Conservation (phyloP, 2,113 vertebrate species). For the Planiliza haematocheilus region DNA sequence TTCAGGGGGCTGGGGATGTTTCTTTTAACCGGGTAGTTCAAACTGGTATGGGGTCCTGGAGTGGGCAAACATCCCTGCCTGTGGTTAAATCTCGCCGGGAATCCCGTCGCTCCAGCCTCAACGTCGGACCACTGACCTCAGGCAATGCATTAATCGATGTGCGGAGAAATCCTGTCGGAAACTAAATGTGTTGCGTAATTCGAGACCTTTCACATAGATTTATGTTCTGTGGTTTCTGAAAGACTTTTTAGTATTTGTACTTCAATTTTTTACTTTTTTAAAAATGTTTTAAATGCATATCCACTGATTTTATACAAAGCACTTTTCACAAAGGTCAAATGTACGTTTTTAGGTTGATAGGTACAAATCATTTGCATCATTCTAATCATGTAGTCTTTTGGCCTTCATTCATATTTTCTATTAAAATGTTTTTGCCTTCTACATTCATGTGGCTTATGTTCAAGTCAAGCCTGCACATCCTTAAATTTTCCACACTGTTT, state of each 20-base stretch:
- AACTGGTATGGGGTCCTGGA: slow-evolving; percentile 68
- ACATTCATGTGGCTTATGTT: slow-evolving; percentile 3
- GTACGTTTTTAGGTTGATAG: slow-evolving; percentile 26
- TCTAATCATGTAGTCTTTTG: slow-evolving; percentile 25
- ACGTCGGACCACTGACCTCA: slow-evolving; percentile 66
- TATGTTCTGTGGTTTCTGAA: slow-evolving; percentile 35
- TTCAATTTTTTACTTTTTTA: slow-evolving; percentile 36
- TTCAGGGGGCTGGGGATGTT: slow-evolving; percentile 70
- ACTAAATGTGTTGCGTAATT: background rate
- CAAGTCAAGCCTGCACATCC: too few relatives aligned
- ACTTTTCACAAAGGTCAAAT: slow-evolving; percentile 65
- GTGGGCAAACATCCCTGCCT: slow-evolving; percentile 58
- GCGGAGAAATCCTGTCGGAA: slow-evolving; percentile 91
- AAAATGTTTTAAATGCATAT: slow-evolving; percentile 24
- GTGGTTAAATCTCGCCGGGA: slow-evolving; percentile 85
- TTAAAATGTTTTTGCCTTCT: slow-evolving; percentile 48
- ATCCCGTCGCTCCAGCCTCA: slow-evolving; percentile 86
- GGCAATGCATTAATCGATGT: slow-evolving; percentile 90
- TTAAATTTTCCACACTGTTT: too few relatives aligned
- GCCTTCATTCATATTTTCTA: slow-evolving; percentile 49
- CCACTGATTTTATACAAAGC: slow-evolving; percentile 65
- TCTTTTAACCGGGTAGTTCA: slow-evolving; percentile 71
- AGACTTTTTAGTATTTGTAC: slow-evolving; percentile 30
- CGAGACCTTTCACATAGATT: slow-evolving; percentile 8
- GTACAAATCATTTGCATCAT: slow-evolving; percentile 27